Base-by-base conservation (phyloP, 2,797 vertebrate genomes). In the Catostomus latipinnis region DNA sequence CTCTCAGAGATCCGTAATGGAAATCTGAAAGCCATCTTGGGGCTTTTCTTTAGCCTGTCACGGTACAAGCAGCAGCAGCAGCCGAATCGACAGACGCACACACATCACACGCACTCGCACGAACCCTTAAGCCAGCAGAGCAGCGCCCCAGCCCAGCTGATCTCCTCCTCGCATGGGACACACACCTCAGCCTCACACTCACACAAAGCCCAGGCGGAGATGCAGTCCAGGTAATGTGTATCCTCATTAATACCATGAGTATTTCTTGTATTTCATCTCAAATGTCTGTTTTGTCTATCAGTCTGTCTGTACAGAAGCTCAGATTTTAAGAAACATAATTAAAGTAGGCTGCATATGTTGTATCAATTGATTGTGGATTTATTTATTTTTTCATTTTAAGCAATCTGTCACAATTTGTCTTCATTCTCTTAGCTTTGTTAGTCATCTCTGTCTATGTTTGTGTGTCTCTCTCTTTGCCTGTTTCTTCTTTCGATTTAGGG, bases 31-130 rank as follows among this genome's bases (percentile, higher is more conserved):
- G 96, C 97, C 87, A 99, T 99, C 86, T 88, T 99, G 85, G 97
- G 98, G 83, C 96, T 99, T 81, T 99, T 99, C 94, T 99, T 99
- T 92, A 99, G 97, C 87, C 90, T 99, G 62, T 99, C 98, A 6
- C 95, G 97, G 1, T 99, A 97, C 92, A 99, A 99, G 88, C 98
- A 99, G 87, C 97, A 98, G 90, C 95, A 96, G 1, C 95, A 94
- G 81, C 87, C 86, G 73, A 82, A 85, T 0, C 93, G 90, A 71
- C 94, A 92, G 86, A 92, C 91, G 85, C 75, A 92, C 22, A 90
- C 90, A 71, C 91, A 89, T 77, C 89, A 83, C 56, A 50, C 79
- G 74, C 7, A 79, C 72, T 71, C 65, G 45, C 87, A 93, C 84
- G 4, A 92, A 0, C 71, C 95, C 77, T 84, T 95, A 88, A 86